These are phyloP conservation scores for Tenodera sinensis DNA, from an alignment of 2,888 invertebrate species.

Conservation along the genomic window DNA sequence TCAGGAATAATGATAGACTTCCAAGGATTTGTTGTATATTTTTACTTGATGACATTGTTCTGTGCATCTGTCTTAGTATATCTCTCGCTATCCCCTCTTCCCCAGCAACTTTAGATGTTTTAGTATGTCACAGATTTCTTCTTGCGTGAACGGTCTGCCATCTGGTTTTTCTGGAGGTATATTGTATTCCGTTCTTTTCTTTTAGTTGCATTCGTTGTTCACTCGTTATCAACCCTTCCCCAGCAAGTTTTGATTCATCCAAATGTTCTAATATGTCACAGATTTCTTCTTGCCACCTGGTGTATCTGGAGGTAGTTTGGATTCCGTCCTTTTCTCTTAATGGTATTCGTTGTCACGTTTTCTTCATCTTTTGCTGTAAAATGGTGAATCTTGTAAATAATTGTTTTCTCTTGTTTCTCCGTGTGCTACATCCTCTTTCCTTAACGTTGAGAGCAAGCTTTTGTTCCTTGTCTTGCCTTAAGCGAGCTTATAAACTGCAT, in stretches of 20 bases:
- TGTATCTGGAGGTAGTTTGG: no score
- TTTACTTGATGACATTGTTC: not conserved
- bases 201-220: no score
- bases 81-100: not conserved
- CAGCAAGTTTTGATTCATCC: no score
- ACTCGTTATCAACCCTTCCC: no score
- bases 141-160: not conserved
- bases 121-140: not conserved
- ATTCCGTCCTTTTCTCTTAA: not conserved
- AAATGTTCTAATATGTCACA: no score
- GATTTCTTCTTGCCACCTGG: no score
- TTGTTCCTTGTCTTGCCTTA: not conserved
- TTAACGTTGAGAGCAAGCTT: not conserved
- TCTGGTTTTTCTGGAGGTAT: not conserved
- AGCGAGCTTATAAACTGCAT: not conserved
- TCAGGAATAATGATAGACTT: no score
- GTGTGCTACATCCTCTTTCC: not conserved
- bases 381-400: not conserved
- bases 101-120: not conserved
- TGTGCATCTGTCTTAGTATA: not conserved
- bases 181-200: no score
- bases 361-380: not conserved
- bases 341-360: not conserved
- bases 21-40: no score
- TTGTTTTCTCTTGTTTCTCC: not conserved